Evolutionary conservation across 1,140 invertebrate genomes (phyloP).

Genomic region (Maniola jurtina): DNA sequence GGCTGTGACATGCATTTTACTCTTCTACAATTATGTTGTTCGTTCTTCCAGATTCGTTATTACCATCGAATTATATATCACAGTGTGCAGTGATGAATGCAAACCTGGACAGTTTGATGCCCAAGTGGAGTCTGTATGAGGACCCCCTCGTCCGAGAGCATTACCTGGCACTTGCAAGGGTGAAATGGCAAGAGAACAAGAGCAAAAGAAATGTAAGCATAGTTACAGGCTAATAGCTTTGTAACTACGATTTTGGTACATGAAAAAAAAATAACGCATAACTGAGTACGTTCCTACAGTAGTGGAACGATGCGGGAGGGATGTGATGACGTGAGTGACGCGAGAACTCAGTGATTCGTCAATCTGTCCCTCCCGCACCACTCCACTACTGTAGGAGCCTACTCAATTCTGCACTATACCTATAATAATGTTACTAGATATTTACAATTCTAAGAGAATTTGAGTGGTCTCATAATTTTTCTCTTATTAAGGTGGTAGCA

Average conservation of each 20-base stretch:
- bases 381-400: no score
- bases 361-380: no score
- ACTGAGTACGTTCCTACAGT: no score
- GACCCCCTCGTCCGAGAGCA: slow-evolving; percentile 63
- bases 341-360: no score
- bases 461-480: neutral
- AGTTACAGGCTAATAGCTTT: slow-evolving; percentile 1
- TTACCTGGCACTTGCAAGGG: slow-evolving; percentile 49
- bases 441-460: no score
- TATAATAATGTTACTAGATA: no score
- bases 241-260: no score
- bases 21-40: neutral
- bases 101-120: slow-evolving; percentile 57
- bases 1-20: no score
- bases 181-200: slow-evolving; percentile 58
- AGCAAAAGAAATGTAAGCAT: slow-evolving; percentile 63
- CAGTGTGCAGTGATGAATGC: slow-evolving; percentile 67
- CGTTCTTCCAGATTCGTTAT: slow-evolving; percentile 53
- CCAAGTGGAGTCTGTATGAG: slow-evolving; percentile 67
- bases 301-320: no score
- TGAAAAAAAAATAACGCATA: no score
- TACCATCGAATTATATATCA: slow-evolving; percentile 63
- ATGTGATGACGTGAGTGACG: no score
- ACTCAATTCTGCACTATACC: no score
- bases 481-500: slow-evolving; percentile 51